Percentiles rank a stretch among this genome's conserved stretches.
Conservation (phyloP, 2,888 invertebrate species). For the Neria commutata region DNA sequence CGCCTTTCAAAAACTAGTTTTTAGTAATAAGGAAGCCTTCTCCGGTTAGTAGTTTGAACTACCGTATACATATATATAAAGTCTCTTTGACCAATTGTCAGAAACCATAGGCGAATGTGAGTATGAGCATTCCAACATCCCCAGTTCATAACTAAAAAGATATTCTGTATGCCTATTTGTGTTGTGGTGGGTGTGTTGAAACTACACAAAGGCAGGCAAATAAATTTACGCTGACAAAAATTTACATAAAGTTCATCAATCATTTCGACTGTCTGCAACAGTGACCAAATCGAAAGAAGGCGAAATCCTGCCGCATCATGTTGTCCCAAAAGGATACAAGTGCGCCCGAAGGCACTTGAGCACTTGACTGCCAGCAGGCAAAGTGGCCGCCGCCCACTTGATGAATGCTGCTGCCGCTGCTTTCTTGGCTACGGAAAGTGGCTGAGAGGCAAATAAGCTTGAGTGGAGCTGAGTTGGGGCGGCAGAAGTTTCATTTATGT, state of each 20-base stretch:
- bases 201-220: too few species aligned
- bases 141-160: too few species aligned
- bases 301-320: constrained; percentile 29
- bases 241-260: constrained; percentile 53
- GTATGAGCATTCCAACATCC: too few species aligned
- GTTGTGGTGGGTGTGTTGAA: too few species aligned
- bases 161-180: too few species aligned
- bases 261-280: constrained; percentile 28
- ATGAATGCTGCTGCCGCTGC: constrained; percentile 17
- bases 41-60: too few species aligned
- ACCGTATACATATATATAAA: too few species aligned
- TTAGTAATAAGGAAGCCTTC: too few species aligned
- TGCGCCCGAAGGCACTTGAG: not conserved
- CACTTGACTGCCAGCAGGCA: constrained; percentile 2
- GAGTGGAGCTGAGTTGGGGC: not conserved
- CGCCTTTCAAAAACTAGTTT: too few species aligned
- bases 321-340: constrained; percentile 14
- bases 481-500: constrained; percentile 47
- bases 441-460: too few species aligned
- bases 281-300: not conserved
- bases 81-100: too few species aligned
- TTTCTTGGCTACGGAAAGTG: not conserved
- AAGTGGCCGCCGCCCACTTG: constrained; percentile 33
- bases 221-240: constrained; percentile 37
- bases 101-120: too few species aligned